Percentiles rank a stretch among this genome's conserved stretches.
Evolutionary conservation across 2,797 vertebrate genomes (phyloP).

Genomic region (Phylloscopus collybita): DNA sequence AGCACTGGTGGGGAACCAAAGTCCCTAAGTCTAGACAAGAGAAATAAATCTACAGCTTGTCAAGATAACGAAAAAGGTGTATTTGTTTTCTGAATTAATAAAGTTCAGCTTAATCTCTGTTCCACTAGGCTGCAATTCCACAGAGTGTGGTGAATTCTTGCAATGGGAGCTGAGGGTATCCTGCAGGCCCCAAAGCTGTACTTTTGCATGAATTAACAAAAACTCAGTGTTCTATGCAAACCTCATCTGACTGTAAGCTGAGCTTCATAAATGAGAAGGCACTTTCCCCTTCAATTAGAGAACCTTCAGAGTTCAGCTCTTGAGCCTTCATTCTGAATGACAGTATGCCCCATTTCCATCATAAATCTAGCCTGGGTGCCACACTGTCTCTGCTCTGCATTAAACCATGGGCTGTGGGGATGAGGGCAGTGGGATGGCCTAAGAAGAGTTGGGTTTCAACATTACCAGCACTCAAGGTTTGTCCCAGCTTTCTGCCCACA

Average conservation of each 20-base stretch:
- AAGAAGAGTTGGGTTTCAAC: not conserved
- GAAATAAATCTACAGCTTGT: slow-evolving; percentile 34
- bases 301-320: not conserved
- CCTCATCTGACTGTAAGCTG: slow-evolving; percentile 35
- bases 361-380: not conserved
- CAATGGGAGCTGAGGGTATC: not conserved
- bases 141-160: not conserved
- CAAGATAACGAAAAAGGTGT: not conserved
- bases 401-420: not conserved
- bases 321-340: not conserved
- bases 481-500: not conserved
- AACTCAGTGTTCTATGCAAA: slow-evolving; percentile 55
- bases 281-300: not conserved
- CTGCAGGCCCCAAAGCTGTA: slow-evolving; percentile 29
- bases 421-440: not conserved
- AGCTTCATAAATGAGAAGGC: slow-evolving; percentile 15
- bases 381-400: not conserved
- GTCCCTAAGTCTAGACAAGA: not conserved
- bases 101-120: slow-evolving; percentile 41
- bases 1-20: not conserved
- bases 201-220: slow-evolving; percentile 54
- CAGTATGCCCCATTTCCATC: not conserved
- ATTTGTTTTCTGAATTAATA: slow-evolving; percentile 43
- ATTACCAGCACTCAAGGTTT: not conserved
- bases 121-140: slow-evolving; percentile 23